Conservation (phyloP, 2,797 vertebrate species). For the Phrynocephalus guinanensis region DNA sequence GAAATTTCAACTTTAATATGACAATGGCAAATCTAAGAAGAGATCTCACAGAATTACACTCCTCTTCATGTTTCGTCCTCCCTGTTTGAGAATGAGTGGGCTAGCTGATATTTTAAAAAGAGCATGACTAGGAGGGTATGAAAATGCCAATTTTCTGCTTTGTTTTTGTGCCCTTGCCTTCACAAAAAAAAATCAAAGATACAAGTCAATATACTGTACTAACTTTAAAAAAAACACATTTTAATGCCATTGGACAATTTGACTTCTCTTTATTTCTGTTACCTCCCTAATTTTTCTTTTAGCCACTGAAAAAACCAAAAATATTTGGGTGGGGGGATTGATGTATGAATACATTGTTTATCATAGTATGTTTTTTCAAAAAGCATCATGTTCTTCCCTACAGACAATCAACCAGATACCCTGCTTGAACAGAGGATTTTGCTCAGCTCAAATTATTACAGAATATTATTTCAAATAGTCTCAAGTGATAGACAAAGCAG, state of each 20-base stretch:
- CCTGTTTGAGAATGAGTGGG: no score
- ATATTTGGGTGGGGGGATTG: neutral
- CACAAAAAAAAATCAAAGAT: neutral
- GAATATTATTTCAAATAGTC: constrained; percentile 75
- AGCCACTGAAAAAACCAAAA: neutral
- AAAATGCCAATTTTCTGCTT: no score
- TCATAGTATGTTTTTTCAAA: neutral
- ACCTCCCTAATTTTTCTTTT: neutral
- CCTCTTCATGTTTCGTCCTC: neutral
- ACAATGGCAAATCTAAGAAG: neutral
- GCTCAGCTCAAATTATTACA: constrained; percentile 73
- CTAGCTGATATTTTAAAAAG: no score
- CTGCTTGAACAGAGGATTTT: constrained; percentile 74
- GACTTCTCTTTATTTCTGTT: neutral
- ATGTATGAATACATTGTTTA: neutral
- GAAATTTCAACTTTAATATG: neutral
- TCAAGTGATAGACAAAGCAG: constrained; percentile 72
- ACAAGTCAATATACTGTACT: neutral
- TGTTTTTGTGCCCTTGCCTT: no score
- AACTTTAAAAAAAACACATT: no score
- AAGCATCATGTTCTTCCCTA: constrained; percentile 50
- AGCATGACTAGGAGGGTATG: no score
- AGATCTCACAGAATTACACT: neutral
- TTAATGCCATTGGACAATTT: neutral
- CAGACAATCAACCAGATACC: constrained; percentile 73